Evolutionary conservation across 2,113 vertebrate genomes (phyloP), one percentile per base, ranked within the genome.

Genomic region (Sylvilagus bachmani): DNA sequence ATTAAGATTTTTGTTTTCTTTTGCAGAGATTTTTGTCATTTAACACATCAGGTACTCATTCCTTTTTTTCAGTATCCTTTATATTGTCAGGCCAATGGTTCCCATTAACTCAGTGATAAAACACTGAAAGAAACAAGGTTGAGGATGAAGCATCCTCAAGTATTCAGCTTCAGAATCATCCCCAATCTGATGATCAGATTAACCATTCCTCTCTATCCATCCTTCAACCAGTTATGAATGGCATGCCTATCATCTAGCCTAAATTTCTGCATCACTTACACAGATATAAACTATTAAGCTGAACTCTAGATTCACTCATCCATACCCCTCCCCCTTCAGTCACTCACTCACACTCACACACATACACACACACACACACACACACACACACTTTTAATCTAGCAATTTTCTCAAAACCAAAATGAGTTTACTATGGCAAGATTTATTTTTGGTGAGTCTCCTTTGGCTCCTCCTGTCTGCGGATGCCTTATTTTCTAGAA

Each of bases 391-490:
- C 55, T 19, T 19, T 19, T 58, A 66, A 95, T 62, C 22, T 89
- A 64, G n/a, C 70, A 62, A 53, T 44, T 85, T 85, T 84, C 93
- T 80, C 31, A 44, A 85, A 84, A 87, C 84, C 36, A 74, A 49
- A 93, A 44, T 84, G 31, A 77, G 0, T 87, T 78, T 83, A 69
- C 22, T 58, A 78, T 70, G 51, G 14, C 13, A 77, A 84, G 38
- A 58, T 31, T 94, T 87, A 94, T 55, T 91, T 93, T 62, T 62
- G 78, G 9, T 84, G 22, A 64, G 36, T 91, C 29, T 29, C 66
- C 75, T 92, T 44, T 94, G 17, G 5, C 6, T 67, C 38, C 24
- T 93, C 36, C 53, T 86, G 53, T 69, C n/a, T 61, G 33, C 2
- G 93, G 49, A 5, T 1, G 13, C n/a, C 36, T 86, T 93, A 14